A percentile compares a stretch with the other conserved stretches of the same genome.
These are phyloP conservation scores for Puntigrus tetrazona DNA, from an alignment of 2,113 vertebrate genomes.

Conservation along the genomic window DNA sequence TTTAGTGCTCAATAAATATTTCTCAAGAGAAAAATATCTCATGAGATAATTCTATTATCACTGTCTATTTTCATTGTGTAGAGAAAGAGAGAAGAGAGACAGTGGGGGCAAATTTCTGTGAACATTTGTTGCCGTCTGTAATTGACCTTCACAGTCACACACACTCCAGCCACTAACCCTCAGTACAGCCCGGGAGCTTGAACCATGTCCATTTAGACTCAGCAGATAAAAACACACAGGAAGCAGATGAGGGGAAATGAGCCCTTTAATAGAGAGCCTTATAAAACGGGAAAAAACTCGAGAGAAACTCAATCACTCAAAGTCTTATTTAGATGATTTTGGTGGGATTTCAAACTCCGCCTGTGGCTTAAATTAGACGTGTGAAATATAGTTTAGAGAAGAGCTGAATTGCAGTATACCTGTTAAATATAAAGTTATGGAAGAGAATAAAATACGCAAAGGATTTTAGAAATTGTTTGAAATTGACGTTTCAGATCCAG, in stretches of 20 bases:
- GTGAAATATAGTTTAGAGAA: not conserved
- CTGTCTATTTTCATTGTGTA: not conserved
- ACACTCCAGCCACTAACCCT: constrained; percentile 49
- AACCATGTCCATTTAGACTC: constrained; percentile 52
- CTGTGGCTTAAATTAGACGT: not conserved
- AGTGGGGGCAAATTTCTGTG: not conserved
- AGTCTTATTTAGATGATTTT: constrained; percentile 42
- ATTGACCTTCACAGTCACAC: constrained; percentile 71
- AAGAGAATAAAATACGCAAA: not conserved
- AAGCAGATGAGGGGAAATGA: constrained; percentile 76
- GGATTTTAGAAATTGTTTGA: not conserved
- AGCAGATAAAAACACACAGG: constrained; percentile 57
- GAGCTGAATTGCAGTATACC: not conserved
- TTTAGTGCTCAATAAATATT: not conserved
- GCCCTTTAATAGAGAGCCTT: constrained; percentile 72
- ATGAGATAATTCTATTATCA: not conserved
- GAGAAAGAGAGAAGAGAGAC: not conserved
- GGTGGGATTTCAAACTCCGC: not conserved
- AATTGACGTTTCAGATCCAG: not conserved
- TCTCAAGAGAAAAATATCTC: not conserved
- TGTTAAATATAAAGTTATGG: not conserved
- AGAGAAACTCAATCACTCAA: constrained; percentile 19
- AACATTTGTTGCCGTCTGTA: constrained; percentile 13
- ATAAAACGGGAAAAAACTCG: constrained; percentile 59
- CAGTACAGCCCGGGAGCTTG: constrained; percentile 37